A percentile compares a stretch with the other conserved stretches of the same genome.
These are phyloP conservation scores for Cnemophilus loriae DNA, from an alignment of 2,113 vertebrate genomes.

Conservation along the genomic window DNA sequence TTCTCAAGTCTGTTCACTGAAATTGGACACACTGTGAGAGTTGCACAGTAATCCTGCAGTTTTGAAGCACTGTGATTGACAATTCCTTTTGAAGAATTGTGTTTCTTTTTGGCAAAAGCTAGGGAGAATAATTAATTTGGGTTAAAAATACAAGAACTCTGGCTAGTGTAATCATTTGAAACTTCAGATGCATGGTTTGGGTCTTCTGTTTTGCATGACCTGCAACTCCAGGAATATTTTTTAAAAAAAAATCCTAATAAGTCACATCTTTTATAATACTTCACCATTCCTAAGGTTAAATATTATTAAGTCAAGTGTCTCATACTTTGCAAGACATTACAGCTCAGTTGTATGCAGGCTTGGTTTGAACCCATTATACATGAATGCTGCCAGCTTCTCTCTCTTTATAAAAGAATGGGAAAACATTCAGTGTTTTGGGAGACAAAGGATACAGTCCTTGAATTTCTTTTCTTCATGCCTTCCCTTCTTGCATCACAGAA, in stretches of 20 bases:
- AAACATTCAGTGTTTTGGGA: neutral
- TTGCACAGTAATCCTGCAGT: neutral
- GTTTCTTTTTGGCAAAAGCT: neutral
- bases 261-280: neutral
- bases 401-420: neutral
- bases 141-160: neutral
- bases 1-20: neutral
- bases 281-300: neutral
- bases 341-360: neutral
- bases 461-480: neutral
- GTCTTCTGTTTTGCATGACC: neutral
- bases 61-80: neutral
- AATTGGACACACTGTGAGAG: neutral
- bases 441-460: neutral
- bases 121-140: neutral
- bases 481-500: neutral
- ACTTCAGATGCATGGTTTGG: neutral
- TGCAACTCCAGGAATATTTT: neutral
- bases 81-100: neutral
- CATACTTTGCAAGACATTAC: neutral
- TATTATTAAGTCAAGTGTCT: neutral
- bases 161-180: neutral
- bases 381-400: neutral
- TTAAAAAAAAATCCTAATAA: fast-evolving
- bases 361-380: neutral